phyloP scores from a whole-genome alignment of 2,888 invertebrate genomes.

The Oxyteleia sp. region DNA sequence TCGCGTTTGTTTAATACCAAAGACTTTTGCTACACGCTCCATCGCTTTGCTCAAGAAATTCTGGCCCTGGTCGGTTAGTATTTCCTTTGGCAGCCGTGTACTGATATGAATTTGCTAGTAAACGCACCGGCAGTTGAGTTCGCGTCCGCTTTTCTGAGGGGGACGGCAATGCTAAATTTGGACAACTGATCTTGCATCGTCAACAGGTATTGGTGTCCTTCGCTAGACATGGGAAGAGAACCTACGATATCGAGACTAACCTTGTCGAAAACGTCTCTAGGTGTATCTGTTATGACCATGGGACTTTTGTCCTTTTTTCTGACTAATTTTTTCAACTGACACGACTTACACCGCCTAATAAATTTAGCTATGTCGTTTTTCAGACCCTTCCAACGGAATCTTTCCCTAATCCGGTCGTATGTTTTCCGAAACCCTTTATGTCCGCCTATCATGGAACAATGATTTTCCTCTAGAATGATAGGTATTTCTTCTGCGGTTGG shows the following conservation, averaged over 20 bases:
- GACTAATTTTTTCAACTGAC: neutral
- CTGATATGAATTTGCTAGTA: neutral
- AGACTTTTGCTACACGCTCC: neutral
- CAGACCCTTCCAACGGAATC: neutral
- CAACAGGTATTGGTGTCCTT: neutral
- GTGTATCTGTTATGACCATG: neutral
- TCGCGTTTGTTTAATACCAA: neutral
- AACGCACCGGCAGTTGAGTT: neutral
- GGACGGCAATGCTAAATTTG: neutral
- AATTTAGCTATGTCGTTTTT: neutral
- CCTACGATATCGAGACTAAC: neutral
- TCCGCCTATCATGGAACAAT: neutral
- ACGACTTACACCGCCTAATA: neutral
- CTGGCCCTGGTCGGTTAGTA: neutral
- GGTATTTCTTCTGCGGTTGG: too few species aligned
- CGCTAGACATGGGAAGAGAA: neutral
- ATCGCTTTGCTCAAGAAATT: neutral
- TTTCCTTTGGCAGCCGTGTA: neutral
- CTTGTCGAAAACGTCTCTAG: neutral
- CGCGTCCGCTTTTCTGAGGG: neutral
- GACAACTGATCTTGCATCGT: slow-evolving; percentile 1
- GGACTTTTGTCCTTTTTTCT: neutral
- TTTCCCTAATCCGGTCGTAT: neutral
- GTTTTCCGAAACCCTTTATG: neutral
- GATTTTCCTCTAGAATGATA: neutral